Evolutionary conservation across 2,888 invertebrate species (phyloP).

Genomic region (Platypus cylindrus): DNA sequence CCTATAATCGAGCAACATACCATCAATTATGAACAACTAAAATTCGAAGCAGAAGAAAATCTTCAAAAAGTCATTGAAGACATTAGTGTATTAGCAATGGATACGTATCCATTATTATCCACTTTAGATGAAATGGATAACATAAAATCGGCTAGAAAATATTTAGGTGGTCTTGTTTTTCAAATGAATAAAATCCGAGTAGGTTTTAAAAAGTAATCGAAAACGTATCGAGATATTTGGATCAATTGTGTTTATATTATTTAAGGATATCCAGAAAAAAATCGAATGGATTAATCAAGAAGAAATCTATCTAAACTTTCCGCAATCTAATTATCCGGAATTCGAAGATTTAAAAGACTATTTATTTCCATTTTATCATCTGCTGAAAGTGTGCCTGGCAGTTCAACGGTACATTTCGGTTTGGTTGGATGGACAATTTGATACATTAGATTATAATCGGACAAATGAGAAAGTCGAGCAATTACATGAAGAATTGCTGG

Average conservation of each 20-base stretch:
- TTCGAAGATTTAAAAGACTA: slow-evolving; percentile 65
- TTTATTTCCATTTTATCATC: slow-evolving; percentile 53
- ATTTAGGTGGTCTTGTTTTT: slow-evolving; percentile 58
- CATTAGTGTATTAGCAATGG: slow-evolving; percentile 56
- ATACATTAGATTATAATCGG: slow-evolving; percentile 61
- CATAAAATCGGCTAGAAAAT: slow-evolving; percentile 58
- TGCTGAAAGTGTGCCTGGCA: slow-evolving; percentile 52
- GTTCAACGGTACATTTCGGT: slow-evolving; percentile 73
- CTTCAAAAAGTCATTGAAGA: slow-evolving; percentile 54
- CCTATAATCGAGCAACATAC: slow-evolving; percentile 71
- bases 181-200: slow-evolving; percentile 57
- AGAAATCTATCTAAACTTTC: slow-evolving; percentile 76
- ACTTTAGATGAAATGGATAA: slow-evolving; percentile 77
- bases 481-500: slow-evolving; percentile 62
- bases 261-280: slow-evolving; percentile 51
- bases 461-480: slow-evolving; percentile 69
- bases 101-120: slow-evolving; percentile 60
- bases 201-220: neutral
- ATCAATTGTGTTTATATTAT: neutral
- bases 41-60: slow-evolving; percentile 72
- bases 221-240: no score
- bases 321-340: slow-evolving; percentile 62
- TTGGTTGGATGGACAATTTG: slow-evolving; percentile 87
- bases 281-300: slow-evolving; percentile 82
- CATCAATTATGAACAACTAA: slow-evolving; percentile 60